Percentiles rank a stretch among this genome's conserved stretches.
These are phyloP conservation scores for Spatula versicolor DNA, from an alignment of 2,797 vertebrate species.

Conservation along the genomic window DNA sequence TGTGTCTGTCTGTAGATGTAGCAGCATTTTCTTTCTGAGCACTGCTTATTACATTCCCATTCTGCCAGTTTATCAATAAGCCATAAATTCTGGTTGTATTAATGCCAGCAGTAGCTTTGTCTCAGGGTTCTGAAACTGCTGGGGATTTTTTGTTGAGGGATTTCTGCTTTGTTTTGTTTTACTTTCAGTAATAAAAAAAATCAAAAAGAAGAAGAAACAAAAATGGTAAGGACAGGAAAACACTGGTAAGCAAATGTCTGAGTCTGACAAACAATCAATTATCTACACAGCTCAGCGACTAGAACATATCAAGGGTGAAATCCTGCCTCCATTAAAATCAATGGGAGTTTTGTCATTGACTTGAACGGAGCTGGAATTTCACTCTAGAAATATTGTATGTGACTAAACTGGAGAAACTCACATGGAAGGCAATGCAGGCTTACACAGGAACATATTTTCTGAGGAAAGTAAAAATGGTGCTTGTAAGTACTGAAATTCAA, in stretches of 20 bases:
- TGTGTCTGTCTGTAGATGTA: neutral
- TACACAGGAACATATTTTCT: neutral
- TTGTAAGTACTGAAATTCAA: neutral
- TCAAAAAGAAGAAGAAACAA: neutral
- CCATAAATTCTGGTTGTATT: neutral
- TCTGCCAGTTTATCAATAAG: neutral
- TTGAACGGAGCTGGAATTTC: neutral
- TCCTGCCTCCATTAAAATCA: neutral
- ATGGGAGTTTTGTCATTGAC: neutral
- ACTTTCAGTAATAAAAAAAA: neutral
- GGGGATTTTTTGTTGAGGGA: neutral
- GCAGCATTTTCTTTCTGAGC: neutral
- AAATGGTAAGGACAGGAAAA: neutral
- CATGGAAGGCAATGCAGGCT: neutral
- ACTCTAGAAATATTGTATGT: neutral
- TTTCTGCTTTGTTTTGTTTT: neutral
- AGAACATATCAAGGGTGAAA: neutral
- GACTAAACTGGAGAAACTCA: neutral
- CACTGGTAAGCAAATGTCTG: neutral
- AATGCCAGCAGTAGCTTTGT: neutral
- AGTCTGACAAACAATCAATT: conserved; percentile 20
- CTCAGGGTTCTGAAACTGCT: neutral
- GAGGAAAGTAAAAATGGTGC: neutral
- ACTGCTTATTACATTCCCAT: neutral
- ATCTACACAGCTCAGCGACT: neutral